These are phyloP conservation scores for Philhelius pedissequus DNA, from an alignment of 2,888 invertebrate genomes.

Conservation along the genomic window DNA sequence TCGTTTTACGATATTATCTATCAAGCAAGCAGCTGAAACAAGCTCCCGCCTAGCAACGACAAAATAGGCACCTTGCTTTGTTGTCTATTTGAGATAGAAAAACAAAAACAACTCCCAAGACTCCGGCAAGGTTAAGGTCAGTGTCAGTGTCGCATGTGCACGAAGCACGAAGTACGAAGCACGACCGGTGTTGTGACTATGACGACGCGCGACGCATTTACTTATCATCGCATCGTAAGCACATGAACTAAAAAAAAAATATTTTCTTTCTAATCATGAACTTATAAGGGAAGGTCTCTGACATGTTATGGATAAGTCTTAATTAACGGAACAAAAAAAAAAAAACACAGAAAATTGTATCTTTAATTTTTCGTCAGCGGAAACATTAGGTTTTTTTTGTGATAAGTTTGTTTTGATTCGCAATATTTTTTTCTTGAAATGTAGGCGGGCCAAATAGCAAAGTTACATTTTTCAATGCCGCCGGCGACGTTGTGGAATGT, in stretches of 20 bases:
- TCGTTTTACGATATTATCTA: conserved; percentile 5
- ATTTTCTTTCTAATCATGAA: background rate
- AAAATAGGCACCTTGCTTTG: conserved; percentile 1
- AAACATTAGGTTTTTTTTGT: background rate
- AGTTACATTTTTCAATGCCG: background rate
- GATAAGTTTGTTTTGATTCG: conserved; percentile 1
- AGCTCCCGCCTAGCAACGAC: background rate
- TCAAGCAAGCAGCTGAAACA: background rate
- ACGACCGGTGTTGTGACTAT: background rate
- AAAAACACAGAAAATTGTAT: background rate
- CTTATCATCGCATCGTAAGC: background rate
- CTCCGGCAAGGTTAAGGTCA: conserved; percentile 29
- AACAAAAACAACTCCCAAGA: background rate
- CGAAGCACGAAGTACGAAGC: conserved; percentile 20
- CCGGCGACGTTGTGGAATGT: background rate
- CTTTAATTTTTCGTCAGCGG: background rate
- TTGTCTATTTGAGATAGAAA: background rate
- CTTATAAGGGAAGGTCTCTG: background rate
- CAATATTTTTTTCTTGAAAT: background rate
- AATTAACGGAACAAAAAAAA: background rate
- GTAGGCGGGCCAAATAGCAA: background rate
- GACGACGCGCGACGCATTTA: conserved; percentile 3
- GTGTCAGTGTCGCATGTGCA: conserved; percentile 30
- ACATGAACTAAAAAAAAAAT: background rate
- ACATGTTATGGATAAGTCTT: background rate